phyloP scores from a whole-genome alignment of 2,113 vertebrate genomes.

The Columbina picui region DNA sequence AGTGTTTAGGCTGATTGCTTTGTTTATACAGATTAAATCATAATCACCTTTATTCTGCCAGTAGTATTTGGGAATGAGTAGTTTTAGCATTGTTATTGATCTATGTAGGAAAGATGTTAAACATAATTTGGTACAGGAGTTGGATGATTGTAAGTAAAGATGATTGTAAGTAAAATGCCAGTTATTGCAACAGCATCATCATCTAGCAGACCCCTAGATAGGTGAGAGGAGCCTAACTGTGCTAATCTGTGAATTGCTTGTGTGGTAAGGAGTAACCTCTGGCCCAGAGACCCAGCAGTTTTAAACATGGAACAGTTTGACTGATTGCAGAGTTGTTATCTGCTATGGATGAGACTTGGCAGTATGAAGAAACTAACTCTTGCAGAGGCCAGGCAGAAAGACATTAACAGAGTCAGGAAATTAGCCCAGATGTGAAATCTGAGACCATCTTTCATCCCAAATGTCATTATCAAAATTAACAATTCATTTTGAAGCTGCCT shows the following conservation, averaged over 20 bases:
- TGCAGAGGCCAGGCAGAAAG: background rate
- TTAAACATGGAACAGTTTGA: background rate
- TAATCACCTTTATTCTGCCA: background rate
- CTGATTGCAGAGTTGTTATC: background rate
- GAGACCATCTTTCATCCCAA: background rate
- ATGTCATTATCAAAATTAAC: background rate
- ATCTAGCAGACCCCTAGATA: background rate
- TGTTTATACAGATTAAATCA: background rate
- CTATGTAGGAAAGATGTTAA: background rate
- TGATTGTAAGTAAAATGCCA: background rate
- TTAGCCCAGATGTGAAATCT: background rate
- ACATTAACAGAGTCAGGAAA: background rate
- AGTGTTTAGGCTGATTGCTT: background rate
- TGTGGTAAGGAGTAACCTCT: background rate
- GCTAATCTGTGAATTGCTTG: background rate
- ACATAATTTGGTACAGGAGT: accelerated
- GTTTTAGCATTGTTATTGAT: background rate
- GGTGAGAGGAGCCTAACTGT: background rate
- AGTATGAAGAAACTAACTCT: background rate
- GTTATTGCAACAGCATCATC: background rate
- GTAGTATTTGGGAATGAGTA: background rate
- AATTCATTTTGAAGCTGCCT: background rate
- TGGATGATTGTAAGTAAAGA: background rate
- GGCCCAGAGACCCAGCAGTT: background rate
- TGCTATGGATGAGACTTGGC: background rate